A percentile compares a stretch with the other conserved stretches of the same genome.
These are phyloP conservation scores for Alentia gelatinosa DNA, from an alignment of 2,888 invertebrate species.

Conservation along the genomic window DNA sequence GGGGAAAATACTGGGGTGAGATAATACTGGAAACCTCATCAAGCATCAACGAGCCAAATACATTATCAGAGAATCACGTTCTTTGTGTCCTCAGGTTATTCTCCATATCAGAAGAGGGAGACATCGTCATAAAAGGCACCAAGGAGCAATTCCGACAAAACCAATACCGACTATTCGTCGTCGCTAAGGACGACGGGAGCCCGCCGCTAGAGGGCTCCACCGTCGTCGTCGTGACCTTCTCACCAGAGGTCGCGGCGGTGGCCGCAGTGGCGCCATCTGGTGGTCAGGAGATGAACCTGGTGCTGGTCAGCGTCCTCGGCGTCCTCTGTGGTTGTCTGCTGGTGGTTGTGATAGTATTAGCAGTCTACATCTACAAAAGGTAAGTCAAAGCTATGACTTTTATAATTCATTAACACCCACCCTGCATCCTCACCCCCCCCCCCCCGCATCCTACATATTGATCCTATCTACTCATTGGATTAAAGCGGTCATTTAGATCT, in stretches of 20 bases:
- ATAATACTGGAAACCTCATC: no score
- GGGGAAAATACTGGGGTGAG: no score
- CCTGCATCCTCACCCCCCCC: background rate
- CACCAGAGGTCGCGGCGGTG: background rate
- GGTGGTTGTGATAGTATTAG: conserved; percentile 33
- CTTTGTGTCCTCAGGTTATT: conserved; percentile 32
- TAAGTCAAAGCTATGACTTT: background rate
- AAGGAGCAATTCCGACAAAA: background rate
- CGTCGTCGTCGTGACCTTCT: conserved; percentile 30
- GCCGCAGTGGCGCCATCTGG: background rate
- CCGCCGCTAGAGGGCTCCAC: conserved; percentile 49
- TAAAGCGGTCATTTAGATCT: background rate
- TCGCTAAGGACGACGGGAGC: conserved; percentile 47
- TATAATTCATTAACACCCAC: background rate
- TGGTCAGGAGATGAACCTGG: conserved; percentile 12
- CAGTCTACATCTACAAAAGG: conserved; percentile 55
- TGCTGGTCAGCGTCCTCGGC: conserved; percentile 54
- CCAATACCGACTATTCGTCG: conserved; percentile 39
- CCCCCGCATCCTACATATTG: background rate
- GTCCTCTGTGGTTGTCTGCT: conserved; percentile 51
- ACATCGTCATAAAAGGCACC: background rate
- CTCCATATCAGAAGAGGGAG: conserved; percentile 29
- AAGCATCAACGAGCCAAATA: no score
- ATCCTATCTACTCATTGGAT: background rate
- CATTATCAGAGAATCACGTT: no score